Conservation (phyloP, 2,113 vertebrate species). For the Hippocampus abdominalis region DNA sequence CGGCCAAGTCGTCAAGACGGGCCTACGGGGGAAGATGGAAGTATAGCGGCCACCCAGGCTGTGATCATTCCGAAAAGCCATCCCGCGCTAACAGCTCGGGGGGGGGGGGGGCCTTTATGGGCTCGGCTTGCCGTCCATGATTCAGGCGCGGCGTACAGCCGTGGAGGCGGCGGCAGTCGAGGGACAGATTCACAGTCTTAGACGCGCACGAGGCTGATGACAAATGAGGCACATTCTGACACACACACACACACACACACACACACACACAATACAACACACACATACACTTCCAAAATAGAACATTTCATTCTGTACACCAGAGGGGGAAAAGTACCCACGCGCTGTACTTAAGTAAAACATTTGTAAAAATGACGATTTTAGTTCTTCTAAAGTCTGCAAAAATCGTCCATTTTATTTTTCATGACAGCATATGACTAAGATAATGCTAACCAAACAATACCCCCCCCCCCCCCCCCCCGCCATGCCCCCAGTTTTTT, state of each 20-base stretch:
- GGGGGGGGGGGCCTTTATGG: conserved; percentile 59
- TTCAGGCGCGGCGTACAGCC: conserved; percentile 61
- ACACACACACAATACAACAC: background rate
- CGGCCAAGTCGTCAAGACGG: conserved; percentile 47
- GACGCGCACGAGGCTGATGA: conserved; percentile 9
- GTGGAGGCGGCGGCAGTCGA: conserved; percentile 55
- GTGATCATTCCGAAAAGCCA: conserved; percentile 67
- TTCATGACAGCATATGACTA: too few species aligned
- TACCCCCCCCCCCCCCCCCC: too few species aligned
- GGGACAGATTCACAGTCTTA: conserved; percentile 53
- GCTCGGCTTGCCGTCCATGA: conserved; percentile 55
- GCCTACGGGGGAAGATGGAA: conserved; percentile 42
- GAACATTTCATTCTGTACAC: background rate
- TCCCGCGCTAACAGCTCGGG: conserved; percentile 65
- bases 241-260: conserved; percentile 11
- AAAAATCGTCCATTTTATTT: too few species aligned
- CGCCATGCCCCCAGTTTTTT: too few species aligned
- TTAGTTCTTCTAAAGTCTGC: too few species aligned
- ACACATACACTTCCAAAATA: background rate
- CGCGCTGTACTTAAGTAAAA: background rate
- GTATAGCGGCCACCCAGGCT: conserved; percentile 36
- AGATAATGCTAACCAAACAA: too few species aligned
- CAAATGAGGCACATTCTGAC: conserved; percentile 26
- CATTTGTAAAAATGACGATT: background rate
- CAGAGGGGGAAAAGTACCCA: background rate